These are phyloP conservation scores for Seira sanloemensis DNA, from an alignment of 2,888 invertebrate species.

Conservation along the genomic window DNA sequence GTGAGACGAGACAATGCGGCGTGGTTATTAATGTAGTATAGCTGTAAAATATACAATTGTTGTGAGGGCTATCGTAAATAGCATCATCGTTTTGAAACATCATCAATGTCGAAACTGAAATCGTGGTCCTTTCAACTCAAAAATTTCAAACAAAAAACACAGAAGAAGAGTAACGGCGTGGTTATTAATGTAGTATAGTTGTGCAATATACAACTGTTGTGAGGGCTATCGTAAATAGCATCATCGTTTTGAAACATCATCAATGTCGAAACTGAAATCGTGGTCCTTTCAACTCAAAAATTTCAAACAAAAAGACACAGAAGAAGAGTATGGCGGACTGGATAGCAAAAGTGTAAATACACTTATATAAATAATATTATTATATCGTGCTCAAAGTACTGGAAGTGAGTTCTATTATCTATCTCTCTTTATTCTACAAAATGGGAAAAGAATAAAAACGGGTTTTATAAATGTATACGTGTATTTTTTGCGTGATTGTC, in stretches of 20 bases:
- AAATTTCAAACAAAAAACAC: background rate
- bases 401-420: constrained; percentile 24
- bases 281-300: background rate
- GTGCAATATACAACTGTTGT: background rate
- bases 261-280: background rate
- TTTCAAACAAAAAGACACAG: background rate
- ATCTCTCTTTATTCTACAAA: background rate
- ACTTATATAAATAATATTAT: too few relatives aligned
- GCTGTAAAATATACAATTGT: background rate
- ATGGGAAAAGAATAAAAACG: background rate
- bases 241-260: background rate
- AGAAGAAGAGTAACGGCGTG: background rate
- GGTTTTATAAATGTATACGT: background rate
- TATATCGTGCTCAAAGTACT: constrained; percentile 14
- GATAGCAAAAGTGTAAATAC: too few relatives aligned
- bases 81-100: background rate
- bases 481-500: background rate
- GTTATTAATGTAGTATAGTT: background rate
- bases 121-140: background rate
- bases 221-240: background rate
- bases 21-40: background rate
- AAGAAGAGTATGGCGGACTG: background rate
- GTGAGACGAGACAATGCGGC: too few relatives aligned
- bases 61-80: background rate
- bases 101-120: background rate